Percentiles rank a stretch among this genome's conserved stretches.
These are phyloP conservation scores for Corythornis leucogaster DNA, from an alignment of 2,797 vertebrate species.

Conservation along the genomic window DNA sequence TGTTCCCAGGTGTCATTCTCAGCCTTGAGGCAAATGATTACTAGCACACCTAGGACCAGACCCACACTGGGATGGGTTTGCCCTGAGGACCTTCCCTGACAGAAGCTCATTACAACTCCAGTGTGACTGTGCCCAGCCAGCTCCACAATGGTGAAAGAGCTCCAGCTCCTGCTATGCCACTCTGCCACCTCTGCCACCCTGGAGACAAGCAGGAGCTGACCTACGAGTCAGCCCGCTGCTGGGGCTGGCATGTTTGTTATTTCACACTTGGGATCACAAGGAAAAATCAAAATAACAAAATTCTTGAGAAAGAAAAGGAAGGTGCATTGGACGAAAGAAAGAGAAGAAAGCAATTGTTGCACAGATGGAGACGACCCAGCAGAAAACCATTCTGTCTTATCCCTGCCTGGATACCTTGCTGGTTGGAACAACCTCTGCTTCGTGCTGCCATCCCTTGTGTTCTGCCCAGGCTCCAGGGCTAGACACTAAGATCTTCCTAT, in stretches of 20 bases:
- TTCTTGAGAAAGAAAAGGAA: background rate
- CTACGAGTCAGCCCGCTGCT: background rate
- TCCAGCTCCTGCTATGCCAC: background rate
- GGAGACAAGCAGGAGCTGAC: background rate
- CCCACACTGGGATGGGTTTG: accelerated
- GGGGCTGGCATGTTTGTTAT: background rate
- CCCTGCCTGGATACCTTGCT: background rate
- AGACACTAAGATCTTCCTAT: slow-evolving; percentile 40
- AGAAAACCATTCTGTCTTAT: background rate
- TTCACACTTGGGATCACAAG: background rate
- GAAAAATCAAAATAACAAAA: background rate
- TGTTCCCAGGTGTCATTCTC: background rate
- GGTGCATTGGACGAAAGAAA: background rate
- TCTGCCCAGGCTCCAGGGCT: background rate
- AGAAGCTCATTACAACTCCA: background rate
- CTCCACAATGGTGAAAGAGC: background rate
- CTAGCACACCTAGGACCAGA: background rate
- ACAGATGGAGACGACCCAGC: background rate
- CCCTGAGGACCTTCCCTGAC: accelerated
- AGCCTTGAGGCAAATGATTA: background rate
- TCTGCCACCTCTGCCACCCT: background rate
- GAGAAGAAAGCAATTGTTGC: background rate
- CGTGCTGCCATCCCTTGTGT: background rate
- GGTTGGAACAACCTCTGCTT: background rate
- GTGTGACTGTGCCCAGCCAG: background rate